These are phyloP conservation scores for Lota lota DNA, from an alignment of 2,113 vertebrate genomes.

Conservation along the genomic window DNA sequence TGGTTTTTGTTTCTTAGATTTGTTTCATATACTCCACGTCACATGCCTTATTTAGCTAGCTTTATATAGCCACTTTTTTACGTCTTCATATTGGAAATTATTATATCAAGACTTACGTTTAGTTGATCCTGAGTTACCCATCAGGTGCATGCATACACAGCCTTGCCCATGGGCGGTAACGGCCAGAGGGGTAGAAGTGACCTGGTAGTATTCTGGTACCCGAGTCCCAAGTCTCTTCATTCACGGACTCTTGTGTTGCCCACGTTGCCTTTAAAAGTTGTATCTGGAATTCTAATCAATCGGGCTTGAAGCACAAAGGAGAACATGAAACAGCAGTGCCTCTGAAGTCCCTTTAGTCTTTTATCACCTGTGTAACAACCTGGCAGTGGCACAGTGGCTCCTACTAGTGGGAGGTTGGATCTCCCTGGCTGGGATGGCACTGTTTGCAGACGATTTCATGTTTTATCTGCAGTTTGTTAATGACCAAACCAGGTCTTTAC, in stretches of 20 bases:
- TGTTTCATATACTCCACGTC: conserved; percentile 61
- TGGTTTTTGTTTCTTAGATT: conserved; percentile 49
- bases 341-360: conserved; percentile 13
- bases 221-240: conserved; percentile 9
- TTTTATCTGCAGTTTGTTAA: conserved; percentile 4
- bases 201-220: conserved; percentile 21
- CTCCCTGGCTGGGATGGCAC: conserved; percentile 6
- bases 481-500: conserved; percentile 28
- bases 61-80: conserved; percentile 60
- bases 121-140: conserved; percentile 18
- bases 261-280: neutral
- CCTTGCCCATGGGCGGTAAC: conserved; percentile 30
- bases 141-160: conserved; percentile 31
- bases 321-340: conserved; percentile 43
- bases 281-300: conserved; percentile 30
- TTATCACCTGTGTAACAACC: too few relatives aligned
- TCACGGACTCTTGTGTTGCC: neutral
- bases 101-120: conserved; percentile 45
- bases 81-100: conserved; percentile 58
- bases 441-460: conserved; percentile 13
- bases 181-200: conserved; percentile 12
- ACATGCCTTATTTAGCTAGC: conserved; percentile 71
- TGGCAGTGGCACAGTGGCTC: neutral
- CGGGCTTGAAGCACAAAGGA: too few relatives aligned
- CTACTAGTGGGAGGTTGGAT: neutral